Base-by-base conservation (phyloP, 1,140 invertebrate genomes). In the Panulirus ornatus region DNA sequence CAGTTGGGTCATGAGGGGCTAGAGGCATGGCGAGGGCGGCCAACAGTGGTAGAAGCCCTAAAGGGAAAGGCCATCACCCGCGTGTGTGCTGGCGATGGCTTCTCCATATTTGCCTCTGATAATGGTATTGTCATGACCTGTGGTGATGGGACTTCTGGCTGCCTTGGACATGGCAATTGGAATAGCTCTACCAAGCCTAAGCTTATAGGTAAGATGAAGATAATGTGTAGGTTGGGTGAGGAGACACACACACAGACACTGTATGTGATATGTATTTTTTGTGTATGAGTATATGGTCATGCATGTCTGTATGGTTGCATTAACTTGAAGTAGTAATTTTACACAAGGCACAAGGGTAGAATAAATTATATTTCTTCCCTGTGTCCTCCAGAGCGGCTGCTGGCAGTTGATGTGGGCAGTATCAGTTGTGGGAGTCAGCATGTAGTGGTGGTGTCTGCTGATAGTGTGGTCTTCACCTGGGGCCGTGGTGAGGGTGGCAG, bases 51-150 rank as follows among this genome's bases (percentile, higher is more conserved):
- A 34, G 94, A 96, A 85, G 93, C 94, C 16, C 93, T 96, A 1
- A 94, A 94, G 87, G 95, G 95, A 79, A 96, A 96, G 93, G 95
- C 95, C 51, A 95, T 96, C 78, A 94, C 95, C 27, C 94, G 95
- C 51, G 94, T 95, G 30, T 94, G 93, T 88, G 95, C 95, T 63
- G 95, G 95, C 2, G 94, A 95, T 79, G 94, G 94, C 5, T 96
- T 92, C 81, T 93, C 92, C 9, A 58, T 97, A 34, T 96, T 97
- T 93, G 94, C 96, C 22, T 96, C 95, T 87, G 95, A 96, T 92
- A 95, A 95, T 88, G 97, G 97, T 22, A 95, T 96, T 51, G 93
- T 97, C 0, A 94, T 97, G 93, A 96, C 96, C 66, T 97, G 96
- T 94, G 97, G 97, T 0, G 95, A 96, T 94, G 96, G 96, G 36